phyloP scores from a whole-genome alignment of 2,888 invertebrate genomes.

The Anthrax anthrax region DNA sequence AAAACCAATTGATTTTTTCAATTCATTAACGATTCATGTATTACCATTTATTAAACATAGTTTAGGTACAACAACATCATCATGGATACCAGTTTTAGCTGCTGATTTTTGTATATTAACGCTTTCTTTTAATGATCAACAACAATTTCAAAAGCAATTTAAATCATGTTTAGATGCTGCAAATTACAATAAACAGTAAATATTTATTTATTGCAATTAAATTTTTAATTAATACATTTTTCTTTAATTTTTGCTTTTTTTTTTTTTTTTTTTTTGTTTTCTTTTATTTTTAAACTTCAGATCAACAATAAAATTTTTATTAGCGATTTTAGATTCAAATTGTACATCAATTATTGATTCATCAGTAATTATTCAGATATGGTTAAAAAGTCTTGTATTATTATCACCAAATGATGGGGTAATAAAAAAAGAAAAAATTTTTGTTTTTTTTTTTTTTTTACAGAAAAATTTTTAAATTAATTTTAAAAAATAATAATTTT shows the following conservation, averaged over 20 bases:
- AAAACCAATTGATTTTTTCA: conserved; percentile 2
- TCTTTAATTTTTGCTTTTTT: background rate
- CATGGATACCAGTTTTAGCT: conserved; percentile 25
- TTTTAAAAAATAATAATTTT: background rate
- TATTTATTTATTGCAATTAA: background rate
- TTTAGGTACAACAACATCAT: conserved; percentile 22
- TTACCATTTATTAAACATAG: conserved; percentile 27
- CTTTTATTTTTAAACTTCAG: conserved; percentile 1
- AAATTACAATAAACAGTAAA: conserved; percentile 21
- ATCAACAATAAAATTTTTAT: conserved; percentile 21
- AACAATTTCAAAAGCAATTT: conserved; percentile 21
- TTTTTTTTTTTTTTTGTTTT: background rate
- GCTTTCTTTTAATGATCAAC: conserved; percentile 12
- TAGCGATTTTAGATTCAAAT: conserved; percentile 18
- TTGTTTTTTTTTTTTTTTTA: too few relatives aligned
- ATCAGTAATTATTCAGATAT: conserved; percentile 24
- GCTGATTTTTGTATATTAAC: conserved; percentile 24
- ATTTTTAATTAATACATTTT: background rate
- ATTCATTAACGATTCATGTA: conserved; percentile 24
- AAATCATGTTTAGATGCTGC: conserved; percentile 21
- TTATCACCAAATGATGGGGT: conserved; percentile 25
- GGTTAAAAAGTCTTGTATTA: conserved; percentile 29
- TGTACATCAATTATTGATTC: conserved; percentile 15
- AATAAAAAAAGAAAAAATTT: background rate
- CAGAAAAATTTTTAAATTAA: background rate